A percentile compares a stretch with the other conserved stretches of the same genome.
phyloP scores from a whole-genome alignment of 2,888 invertebrate species.

The Cephus spinipes region DNA sequence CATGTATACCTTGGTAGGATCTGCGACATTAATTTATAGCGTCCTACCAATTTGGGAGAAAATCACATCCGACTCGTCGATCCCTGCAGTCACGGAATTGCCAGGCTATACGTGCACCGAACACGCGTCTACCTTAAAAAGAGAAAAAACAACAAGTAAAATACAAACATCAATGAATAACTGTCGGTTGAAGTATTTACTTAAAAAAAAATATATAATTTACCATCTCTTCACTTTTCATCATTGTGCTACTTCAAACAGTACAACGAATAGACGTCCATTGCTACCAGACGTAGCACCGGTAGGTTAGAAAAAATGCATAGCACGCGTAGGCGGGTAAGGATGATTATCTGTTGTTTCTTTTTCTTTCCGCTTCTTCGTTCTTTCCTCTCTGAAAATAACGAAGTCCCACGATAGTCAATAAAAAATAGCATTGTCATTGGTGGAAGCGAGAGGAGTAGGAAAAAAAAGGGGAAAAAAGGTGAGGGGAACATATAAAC shows the following conservation, averaged over 20 bases:
- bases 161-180: background rate
- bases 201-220: background rate
- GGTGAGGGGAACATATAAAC: background rate
- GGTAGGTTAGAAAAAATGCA: background rate
- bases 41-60: slow-evolving; percentile 18
- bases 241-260: background rate
- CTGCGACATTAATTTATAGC: slow-evolving; percentile 19
- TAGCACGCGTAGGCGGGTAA: background rate
- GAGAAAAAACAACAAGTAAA: background rate
- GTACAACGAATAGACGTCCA: no score
- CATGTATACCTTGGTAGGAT: background rate
- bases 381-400: background rate
- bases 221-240: background rate
- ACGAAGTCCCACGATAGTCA: background rate
- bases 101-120: background rate
- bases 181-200: background rate
- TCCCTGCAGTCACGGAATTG: slow-evolving; percentile 6
- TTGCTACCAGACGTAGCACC: no score
- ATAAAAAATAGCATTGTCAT: background rate
- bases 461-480: background rate
- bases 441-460: background rate
- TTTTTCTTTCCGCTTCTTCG: background rate
- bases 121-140: background rate
- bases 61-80: slow-evolving; percentile 2
- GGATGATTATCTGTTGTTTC: background rate